These are phyloP conservation scores for Miichthys miiuy DNA, from an alignment of 2,797 vertebrate species.

Conservation along the genomic window DNA sequence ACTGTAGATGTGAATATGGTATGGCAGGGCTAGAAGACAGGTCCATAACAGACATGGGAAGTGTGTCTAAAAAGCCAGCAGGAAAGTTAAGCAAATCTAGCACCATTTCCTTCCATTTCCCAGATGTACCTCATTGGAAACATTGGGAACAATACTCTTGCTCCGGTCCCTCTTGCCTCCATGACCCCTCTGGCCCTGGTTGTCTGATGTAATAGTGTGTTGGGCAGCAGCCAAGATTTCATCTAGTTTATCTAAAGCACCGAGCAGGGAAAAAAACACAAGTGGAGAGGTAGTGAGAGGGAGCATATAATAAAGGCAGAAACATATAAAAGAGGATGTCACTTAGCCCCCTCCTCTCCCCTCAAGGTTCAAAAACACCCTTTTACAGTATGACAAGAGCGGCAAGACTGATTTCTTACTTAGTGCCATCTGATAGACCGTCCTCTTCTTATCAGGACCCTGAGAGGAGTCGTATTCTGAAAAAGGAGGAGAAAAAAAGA, in stretches of 20 bases:
- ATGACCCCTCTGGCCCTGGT: slow-evolving; percentile 88
- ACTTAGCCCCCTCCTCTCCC: slow-evolving; percentile 16
- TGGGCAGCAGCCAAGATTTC: slow-evolving; percentile 96
- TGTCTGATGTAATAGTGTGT: slow-evolving; percentile 93
- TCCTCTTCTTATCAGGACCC: slow-evolving; percentile 93
- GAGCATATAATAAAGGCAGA: slow-evolving; percentile 20
- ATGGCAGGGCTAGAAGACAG: not conserved
- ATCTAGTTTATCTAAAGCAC: slow-evolving; percentile 91
- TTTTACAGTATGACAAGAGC: slow-evolving; percentile 48
- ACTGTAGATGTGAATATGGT: slow-evolving; percentile 5
- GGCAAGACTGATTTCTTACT: slow-evolving; percentile 85
- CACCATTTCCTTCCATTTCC: slow-evolving; percentile 32
- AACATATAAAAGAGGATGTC: slow-evolving; percentile 39
- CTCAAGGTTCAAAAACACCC: slow-evolving; percentile 51
- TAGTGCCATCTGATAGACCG: slow-evolving; percentile 96
- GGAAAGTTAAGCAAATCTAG: slow-evolving; percentile 9
- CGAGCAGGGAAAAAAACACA: slow-evolving; percentile 28
- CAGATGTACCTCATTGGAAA: slow-evolving; percentile 76
- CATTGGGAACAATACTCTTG: slow-evolving; percentile 81
- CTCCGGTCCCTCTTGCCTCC: slow-evolving; percentile 86
- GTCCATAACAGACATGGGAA: slow-evolving; percentile 8
- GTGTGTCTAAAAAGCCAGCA: slow-evolving; percentile 10
- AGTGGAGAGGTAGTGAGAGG: slow-evolving; percentile 17
- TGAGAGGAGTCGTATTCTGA: slow-evolving; percentile 91
- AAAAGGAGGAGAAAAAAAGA: slow-evolving; percentile 36